Evolutionary conservation across 2,888 invertebrate genomes (phyloP), one percentile per base, ranked within the genome.

Genomic region (Melanargia galathea): DNA sequence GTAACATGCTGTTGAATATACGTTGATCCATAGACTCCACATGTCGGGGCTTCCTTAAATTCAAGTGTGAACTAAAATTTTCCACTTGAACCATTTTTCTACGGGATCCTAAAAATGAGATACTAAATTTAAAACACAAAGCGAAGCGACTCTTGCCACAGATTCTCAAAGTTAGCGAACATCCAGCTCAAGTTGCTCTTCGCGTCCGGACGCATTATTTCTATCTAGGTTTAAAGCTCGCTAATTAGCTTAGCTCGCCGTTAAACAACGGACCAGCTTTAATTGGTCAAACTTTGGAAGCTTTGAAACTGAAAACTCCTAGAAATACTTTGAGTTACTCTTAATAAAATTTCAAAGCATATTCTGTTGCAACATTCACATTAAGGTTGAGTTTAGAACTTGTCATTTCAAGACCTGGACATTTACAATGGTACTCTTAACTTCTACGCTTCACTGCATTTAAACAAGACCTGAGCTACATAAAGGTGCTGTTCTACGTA

Each of bases 241-340:
- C 48, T 58, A 48, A 58, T 58, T 58, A 58, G 48, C 58, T 58
- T 35, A 58, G 16, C 46, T 58, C 33, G n/a, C 45, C 7, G 35
- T 58, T 58, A 48, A 58, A 58, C 58, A 58, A 48, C 30, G 30
- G 45, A 22, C 46, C 48, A 58, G 58, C 24, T 58, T 58, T 58
- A 58, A 58, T 35, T 58, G 58, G 46, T 5, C 22, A 48, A 58
- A 58, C 46, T 58, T 58, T 33, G 1, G 43, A 22, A 38, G 40
- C 40, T 55, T 43, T 55, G 43, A 55, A 35, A 52, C 20, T 13
- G 13, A 52, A 35, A 51, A 52, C 7, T 52, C 45, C 43, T 43
- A 13, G 45, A 46, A 18, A 43, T 0, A 2, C 35, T 8, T 8
- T 16, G 45, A 2, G 11, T 46, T 45, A 2, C 43, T 45, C 8